These are phyloP conservation scores for Etheostoma cragini DNA, from an alignment of 2,113 vertebrate genomes.

Conservation along the genomic window DNA sequence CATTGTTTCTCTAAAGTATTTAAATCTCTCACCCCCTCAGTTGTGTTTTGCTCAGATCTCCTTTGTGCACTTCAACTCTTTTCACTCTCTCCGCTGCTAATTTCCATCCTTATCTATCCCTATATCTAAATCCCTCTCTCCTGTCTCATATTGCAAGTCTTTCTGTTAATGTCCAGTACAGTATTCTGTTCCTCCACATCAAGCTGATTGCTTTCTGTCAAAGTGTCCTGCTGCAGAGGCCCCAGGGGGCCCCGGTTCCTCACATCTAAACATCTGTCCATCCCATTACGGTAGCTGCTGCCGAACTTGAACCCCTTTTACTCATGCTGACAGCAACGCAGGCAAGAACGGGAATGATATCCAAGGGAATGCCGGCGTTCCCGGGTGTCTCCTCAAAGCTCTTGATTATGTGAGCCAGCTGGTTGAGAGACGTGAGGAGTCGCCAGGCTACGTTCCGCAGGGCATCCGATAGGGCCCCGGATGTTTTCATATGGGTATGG, in stretches of 20 bases:
- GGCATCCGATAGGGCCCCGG: conserved; percentile 56
- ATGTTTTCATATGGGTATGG: conserved; percentile 68
- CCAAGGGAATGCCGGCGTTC: conserved; percentile 69
- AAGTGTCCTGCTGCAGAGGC: conserved; percentile 51
- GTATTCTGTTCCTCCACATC: conserved; percentile 78
- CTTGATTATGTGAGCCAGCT: conserved; percentile 78
- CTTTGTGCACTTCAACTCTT: conserved; percentile 12
- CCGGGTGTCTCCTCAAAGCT: conserved; percentile 74
- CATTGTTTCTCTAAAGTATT: not conserved
- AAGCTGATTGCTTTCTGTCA: conserved; percentile 83
- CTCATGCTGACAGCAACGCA: conserved; percentile 71
- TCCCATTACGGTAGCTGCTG: conserved; percentile 73
- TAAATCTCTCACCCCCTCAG: not conserved
- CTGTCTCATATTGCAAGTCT: conserved; percentile 71
- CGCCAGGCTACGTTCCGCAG: conserved; percentile 43
- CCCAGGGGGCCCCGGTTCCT: conserved; percentile 56
- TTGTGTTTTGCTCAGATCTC: not conserved
- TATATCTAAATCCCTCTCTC: conserved; percentile 71
- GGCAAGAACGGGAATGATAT: conserved; percentile 70
- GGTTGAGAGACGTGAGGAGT: conserved; percentile 68
- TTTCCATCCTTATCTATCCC: conserved; percentile 71
- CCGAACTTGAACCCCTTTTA: conserved; percentile 64
- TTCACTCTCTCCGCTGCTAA: conserved; percentile 44
- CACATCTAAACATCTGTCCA: conserved; percentile 84
- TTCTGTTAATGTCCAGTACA: conserved; percentile 69